Conservation (phyloP, 2,888 invertebrate genomes). For the Drosophila fulvimacula region DNA sequence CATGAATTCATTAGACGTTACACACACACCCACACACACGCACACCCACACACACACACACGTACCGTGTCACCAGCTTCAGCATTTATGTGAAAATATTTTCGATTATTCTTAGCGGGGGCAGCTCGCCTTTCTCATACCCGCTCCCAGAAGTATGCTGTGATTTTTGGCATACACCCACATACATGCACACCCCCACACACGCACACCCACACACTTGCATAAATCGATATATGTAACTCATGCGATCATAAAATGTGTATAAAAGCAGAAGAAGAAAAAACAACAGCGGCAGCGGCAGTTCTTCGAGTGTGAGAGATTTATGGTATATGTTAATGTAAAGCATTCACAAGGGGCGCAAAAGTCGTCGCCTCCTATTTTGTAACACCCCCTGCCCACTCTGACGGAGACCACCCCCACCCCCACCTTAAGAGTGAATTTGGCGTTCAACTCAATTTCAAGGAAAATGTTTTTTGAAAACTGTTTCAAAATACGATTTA, state of each 20-base stretch:
- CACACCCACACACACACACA: neutral
- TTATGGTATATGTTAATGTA: conserved; percentile 54
- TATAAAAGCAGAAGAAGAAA: conserved; percentile 29
- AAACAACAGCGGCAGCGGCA: neutral
- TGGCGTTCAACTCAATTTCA: conserved; percentile 38
- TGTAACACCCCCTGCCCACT: neutral
- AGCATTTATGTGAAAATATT: conserved; percentile 61
- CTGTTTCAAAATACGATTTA: conserved; percentile 57
- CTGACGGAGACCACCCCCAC: neutral
- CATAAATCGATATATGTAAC: conserved; percentile 45
- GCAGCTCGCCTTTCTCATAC: neutral
- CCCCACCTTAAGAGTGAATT: neutral
- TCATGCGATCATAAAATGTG: conserved; percentile 56
- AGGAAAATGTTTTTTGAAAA: conserved; percentile 20
- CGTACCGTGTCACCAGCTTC: conserved; percentile 21
- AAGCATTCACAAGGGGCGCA: conserved; percentile 12
- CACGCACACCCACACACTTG: conserved; percentile 17
- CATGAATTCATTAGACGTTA: conserved; percentile 54
- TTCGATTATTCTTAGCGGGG: conserved; percentile 49
- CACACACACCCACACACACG: conserved; percentile 11
- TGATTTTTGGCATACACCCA: conserved; percentile 45
- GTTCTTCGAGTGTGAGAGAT: conserved; percentile 37
- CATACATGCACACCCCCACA: conserved; percentile 24
- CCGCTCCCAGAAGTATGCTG: conserved; percentile 34
- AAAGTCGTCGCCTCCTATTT: neutral